A percentile compares a stretch with the other conserved stretches of the same genome.
Conservation (phyloP, 2,888 invertebrate genomes). For the Lagria hirta region DNA sequence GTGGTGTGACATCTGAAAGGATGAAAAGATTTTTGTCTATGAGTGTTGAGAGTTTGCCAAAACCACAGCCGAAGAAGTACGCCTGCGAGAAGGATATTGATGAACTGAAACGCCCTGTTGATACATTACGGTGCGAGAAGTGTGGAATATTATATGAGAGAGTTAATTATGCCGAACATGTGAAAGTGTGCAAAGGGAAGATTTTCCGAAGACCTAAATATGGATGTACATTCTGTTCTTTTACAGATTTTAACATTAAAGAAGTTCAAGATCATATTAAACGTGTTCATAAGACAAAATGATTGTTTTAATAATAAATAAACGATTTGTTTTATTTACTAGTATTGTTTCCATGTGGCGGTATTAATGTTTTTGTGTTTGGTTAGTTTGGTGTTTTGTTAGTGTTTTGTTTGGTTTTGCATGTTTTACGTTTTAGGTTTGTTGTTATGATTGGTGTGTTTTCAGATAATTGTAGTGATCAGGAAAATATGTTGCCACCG, state of each 20-base stretch:
- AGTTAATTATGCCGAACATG: constrained; percentile 38
- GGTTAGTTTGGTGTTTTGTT: constrained; percentile 12
- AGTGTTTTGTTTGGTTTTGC: constrained; percentile 6
- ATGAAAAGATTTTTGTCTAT: constrained; percentile 45
- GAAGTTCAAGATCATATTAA: constrained; percentile 43
- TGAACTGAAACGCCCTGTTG: constrained; percentile 41
- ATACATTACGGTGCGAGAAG: constrained; percentile 45
- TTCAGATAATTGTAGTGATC: constrained; percentile 24
- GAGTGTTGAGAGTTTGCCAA: constrained; percentile 39
- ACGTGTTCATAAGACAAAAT: constrained; percentile 31
- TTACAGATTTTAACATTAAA: constrained; percentile 39
- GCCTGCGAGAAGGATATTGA: constrained; percentile 39
- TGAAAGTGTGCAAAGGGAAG: constrained; percentile 40
- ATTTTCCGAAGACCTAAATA: constrained; percentile 37
- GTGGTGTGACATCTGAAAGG: constrained; percentile 27
- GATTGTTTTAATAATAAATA: constrained; percentile 12
- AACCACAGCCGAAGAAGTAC: constrained; percentile 30
- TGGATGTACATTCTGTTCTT: constrained; percentile 47
- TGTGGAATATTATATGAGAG: constrained; percentile 45
- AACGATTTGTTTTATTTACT: constrained; percentile 2
- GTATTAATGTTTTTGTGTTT: constrained; percentile 9
- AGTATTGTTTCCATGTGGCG: not conserved
- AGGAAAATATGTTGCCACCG: constrained; percentile 33
- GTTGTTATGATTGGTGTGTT: no score
- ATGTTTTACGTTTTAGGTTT: constrained; percentile 8